Base-by-base conservation (phyloP, 2,888 invertebrate species). In the Drosophila aldrichi region DNA sequence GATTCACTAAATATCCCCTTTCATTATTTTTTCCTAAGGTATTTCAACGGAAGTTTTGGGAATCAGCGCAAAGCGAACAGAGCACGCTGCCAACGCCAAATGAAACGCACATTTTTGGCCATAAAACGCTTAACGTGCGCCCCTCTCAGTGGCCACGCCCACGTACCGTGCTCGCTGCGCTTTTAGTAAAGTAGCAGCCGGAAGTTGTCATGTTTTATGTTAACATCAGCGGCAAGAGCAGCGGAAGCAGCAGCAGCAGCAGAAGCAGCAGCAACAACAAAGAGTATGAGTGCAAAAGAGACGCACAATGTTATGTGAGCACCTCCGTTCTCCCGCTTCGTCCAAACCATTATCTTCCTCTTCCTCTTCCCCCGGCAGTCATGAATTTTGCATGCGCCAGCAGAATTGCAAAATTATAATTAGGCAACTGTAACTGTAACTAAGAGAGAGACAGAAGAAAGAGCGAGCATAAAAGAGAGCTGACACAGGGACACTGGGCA, bases 331-430 rank as follows among this genome's bases (percentile, higher is more conserved):
- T 3, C 49, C 4, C 32, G 6, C 34, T 22, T 25, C 46, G 8
- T n/a, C 25, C n/a, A 3, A 2, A 9, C 25, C 25, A 36, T 54
- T 38, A 22, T 25, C n/a, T 40, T 40, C 40, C 40, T 40, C 34
- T 20, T 32, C 32, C 46, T 3, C 51, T 36, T 34, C 36, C 22
- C 5, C n/a, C 40, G 32, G 18, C 38, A 38, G 44, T 56, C 82
- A 88, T 86, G 88, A 86, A 89, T 86, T 86, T 89, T 85, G 89
- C 88, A 89, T 89, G 88, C 78, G 76, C 48, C 88, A 88, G 85
- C 85, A 77, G 74, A 85, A 88, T 79, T 79, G 88, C 85, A 85
- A 85, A 85, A 85, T 85, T 89, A 85, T 85, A 85, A 85, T 89
- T 89, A 85, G 89, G 71, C 82, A 87, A 70, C 70, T 75, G 74